Conservation (phyloP, 2,797 vertebrate genomes). For the Sphaeramia orbicularis region DNA sequence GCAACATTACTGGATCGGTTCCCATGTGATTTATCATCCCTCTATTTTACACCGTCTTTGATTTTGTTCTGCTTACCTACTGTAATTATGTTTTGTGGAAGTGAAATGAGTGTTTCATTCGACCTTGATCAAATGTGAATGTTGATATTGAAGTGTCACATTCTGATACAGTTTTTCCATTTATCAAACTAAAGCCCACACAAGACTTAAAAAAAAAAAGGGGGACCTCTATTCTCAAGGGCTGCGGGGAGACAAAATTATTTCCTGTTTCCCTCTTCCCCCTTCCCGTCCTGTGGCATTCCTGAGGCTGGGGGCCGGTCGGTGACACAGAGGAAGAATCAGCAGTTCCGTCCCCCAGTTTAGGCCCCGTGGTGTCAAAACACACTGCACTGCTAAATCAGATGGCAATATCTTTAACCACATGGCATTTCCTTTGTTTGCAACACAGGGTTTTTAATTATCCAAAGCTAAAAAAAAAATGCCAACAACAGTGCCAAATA, state of each 20-base stretch:
- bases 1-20: constrained; percentile 48
- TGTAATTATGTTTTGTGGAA: constrained; percentile 59
- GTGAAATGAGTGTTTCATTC: constrained; percentile 29
- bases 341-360: constrained; percentile 70
- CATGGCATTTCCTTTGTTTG: constrained; percentile 61
- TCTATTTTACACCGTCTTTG: constrained; percentile 44
- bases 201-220: constrained; percentile 55
- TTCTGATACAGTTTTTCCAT: constrained; percentile 49
- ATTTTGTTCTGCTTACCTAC: constrained; percentile 54
- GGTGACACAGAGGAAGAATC: constrained; percentile 73
- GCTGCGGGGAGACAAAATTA: constrained; percentile 73
- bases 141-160: constrained; percentile 28
- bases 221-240: constrained; percentile 50
- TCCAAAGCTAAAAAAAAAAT: constrained; percentile 18
- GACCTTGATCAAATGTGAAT: constrained; percentile 51
- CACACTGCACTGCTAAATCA: constrained; percentile 47
- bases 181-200: constrained; percentile 55
- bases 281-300: constrained; percentile 75
- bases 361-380: constrained; percentile 69
- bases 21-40: constrained; percentile 41
- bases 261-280: constrained; percentile 77
- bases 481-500: constrained; percentile 14
- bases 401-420: constrained; percentile 42
- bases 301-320: constrained; percentile 64
- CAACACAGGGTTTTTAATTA: constrained; percentile 54